Percentiles rank a stretch among this genome's conserved stretches.
These are phyloP conservation scores for Cricetomys ansorgei DNA, from an alignment of 2,113 vertebrate genomes.

Conservation along the genomic window DNA sequence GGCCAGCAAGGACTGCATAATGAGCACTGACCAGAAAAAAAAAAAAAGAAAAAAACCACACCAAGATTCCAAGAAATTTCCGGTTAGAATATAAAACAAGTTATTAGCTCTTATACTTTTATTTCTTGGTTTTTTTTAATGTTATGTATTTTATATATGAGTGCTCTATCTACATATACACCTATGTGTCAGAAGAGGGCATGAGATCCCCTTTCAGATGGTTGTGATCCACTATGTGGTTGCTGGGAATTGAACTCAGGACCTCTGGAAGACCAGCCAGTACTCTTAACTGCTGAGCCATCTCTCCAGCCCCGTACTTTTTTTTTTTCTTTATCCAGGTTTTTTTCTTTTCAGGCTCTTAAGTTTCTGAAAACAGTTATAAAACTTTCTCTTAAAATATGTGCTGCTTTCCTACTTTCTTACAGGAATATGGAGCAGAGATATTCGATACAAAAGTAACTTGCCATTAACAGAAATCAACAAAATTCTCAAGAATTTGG, in stretches of 20 bases:
- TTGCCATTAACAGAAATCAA: constrained; percentile 98
- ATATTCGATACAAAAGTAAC: constrained; percentile 98
- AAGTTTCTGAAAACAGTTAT: background rate
- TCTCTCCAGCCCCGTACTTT: background rate
- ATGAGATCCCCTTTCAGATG: too few species aligned
- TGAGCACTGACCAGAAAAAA: background rate
- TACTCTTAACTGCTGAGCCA: too few species aligned
- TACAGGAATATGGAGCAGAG: constrained; percentile 98
- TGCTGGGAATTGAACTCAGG: too few species aligned
- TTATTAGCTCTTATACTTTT: background rate
- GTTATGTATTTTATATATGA: too few species aligned
- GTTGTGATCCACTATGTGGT: too few species aligned
- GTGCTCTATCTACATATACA: too few species aligned
- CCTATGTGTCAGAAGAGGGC: too few species aligned
- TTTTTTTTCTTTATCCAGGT: background rate
- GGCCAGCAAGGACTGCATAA: background rate
- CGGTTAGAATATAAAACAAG: background rate
- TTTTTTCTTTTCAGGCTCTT: background rate
- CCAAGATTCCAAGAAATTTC: constrained; percentile 33
- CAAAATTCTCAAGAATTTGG: constrained; percentile 99
- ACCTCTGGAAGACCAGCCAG: too few species aligned
- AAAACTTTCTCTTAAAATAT: background rate
- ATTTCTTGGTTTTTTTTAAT: background rate
- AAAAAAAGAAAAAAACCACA: background rate
- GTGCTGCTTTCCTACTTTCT: constrained; percentile 59